Evolutionary conservation across 1,140 invertebrate species (phyloP).

Genomic region (Pseudomyrmex pallidus): DNA sequence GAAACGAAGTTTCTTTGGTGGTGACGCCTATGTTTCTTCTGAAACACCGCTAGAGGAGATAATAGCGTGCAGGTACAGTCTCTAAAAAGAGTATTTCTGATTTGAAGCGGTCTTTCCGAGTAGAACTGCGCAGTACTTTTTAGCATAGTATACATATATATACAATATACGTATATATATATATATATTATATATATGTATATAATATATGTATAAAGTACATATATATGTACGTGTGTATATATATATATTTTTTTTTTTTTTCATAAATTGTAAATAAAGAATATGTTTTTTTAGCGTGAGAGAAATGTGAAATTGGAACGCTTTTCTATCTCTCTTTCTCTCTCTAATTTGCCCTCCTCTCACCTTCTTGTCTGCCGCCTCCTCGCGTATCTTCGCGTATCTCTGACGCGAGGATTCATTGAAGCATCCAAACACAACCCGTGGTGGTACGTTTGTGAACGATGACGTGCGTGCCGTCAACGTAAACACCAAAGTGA

Average conservation of each 20-base stretch:
- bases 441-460: background rate
- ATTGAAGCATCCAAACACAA: slow-evolving; percentile 41
- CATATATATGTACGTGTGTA: background rate
- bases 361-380: background rate
- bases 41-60: slow-evolving; percentile 82
- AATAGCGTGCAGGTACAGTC: slow-evolving; percentile 82
- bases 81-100: slow-evolving; percentile 74
- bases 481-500: slow-evolving; percentile 34
- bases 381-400: background rate
- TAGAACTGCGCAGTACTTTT: slow-evolving; percentile 23
- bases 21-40: slow-evolving; percentile 82
- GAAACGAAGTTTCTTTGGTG: slow-evolving; percentile 48
- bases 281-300: slow-evolving; percentile 8
- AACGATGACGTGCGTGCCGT: slow-evolving; percentile 42
- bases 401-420: slow-evolving; percentile 8
- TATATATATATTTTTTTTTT: too few relatives aligned
- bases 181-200: too few relatives aligned
- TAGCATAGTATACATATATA: too few relatives aligned
- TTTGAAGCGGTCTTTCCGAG: slow-evolving; percentile 60
- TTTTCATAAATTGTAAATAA: too few relatives aligned
- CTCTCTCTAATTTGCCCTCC: background rate
- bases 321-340: background rate
- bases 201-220: slow-evolving; percentile 13
- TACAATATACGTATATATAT: too few relatives aligned
- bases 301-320: slow-evolving; percentile 51